A percentile compares a stretch with the other conserved stretches of the same genome.
These are phyloP conservation scores for Rutpela maculata DNA, from an alignment of 2,888 invertebrate species.

Conservation along the genomic window DNA sequence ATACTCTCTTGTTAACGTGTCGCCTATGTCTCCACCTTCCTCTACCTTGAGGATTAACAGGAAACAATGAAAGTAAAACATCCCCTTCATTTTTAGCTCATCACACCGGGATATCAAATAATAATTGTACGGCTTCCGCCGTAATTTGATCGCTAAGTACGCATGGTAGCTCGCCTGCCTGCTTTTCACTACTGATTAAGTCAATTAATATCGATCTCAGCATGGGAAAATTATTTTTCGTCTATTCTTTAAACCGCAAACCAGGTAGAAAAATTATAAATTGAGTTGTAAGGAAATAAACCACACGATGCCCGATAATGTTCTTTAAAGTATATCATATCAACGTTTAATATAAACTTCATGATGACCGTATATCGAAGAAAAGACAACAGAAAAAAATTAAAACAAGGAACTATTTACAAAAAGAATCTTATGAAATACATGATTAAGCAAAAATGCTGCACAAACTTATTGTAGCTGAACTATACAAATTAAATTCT, in stretches of 20 bases:
- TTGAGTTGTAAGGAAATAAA: conserved; percentile 7
- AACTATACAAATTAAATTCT: no score
- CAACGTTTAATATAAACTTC: not conserved
- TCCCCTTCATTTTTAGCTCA: conserved; percentile 55
- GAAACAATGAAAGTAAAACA: conserved; percentile 58
- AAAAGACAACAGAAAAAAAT: no score
- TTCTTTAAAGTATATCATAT: not conserved
- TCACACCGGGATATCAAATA: conserved; percentile 58
- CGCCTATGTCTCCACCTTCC: not conserved
- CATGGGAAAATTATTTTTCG: conserved; percentile 52
- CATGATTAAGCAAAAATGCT: no score
- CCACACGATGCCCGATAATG: conserved; percentile 1
- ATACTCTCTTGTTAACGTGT: not conserved
- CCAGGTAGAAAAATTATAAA: conserved; percentile 19
- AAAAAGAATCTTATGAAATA: no score
- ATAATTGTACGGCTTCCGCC: conserved; percentile 54
- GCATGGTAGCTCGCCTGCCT: conserved; percentile 53
- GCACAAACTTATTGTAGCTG: no score
- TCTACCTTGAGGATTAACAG: conserved; percentile 48
- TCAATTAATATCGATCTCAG: conserved; percentile 62
- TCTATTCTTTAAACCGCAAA: not conserved
- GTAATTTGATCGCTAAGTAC: conserved; percentile 51
- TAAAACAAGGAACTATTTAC: no score
- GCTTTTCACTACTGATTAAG: conserved; percentile 64
- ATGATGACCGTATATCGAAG: no score